These are phyloP conservation scores for Pardalotus punctatus DNA, from an alignment of 2,113 vertebrate genomes.

Conservation along the genomic window DNA sequence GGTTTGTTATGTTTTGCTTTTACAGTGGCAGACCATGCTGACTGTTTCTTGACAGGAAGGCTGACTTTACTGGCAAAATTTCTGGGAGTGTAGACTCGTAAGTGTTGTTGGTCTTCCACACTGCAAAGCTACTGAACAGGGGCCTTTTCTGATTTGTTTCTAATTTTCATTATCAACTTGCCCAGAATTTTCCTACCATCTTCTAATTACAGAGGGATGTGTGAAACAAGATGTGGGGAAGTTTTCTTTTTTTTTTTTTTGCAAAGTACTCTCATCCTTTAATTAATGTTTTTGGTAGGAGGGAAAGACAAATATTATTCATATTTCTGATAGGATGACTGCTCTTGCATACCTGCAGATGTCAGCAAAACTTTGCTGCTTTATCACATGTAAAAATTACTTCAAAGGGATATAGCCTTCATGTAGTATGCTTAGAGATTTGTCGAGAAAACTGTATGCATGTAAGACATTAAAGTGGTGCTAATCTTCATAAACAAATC, in stretches of 20 bases:
- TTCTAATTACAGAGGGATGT: neutral
- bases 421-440: neutral
- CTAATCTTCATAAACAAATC: neutral
- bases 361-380: neutral
- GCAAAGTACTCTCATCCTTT: neutral
- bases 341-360: neutral
- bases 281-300: neutral
- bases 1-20: neutral
- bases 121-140: neutral
- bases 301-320: accelerated
- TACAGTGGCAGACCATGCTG: neutral
- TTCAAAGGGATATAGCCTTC: neutral
- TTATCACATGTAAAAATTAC: neutral
- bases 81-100: neutral
- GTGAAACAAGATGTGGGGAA: neutral
- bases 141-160: neutral
- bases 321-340: neutral
- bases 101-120: neutral
- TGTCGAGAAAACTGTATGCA: neutral
- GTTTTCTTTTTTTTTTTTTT: neutral
- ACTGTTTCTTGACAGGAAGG: neutral
- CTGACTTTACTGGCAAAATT: neutral
- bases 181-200: neutral
- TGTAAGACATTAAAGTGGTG: neutral
- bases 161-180: neutral